A percentile compares a stretch with the other conserved stretches of the same genome.
These are phyloP conservation scores for Labroides dimidiatus DNA, from an alignment of 2,797 vertebrate species.

Conservation along the genomic window DNA sequence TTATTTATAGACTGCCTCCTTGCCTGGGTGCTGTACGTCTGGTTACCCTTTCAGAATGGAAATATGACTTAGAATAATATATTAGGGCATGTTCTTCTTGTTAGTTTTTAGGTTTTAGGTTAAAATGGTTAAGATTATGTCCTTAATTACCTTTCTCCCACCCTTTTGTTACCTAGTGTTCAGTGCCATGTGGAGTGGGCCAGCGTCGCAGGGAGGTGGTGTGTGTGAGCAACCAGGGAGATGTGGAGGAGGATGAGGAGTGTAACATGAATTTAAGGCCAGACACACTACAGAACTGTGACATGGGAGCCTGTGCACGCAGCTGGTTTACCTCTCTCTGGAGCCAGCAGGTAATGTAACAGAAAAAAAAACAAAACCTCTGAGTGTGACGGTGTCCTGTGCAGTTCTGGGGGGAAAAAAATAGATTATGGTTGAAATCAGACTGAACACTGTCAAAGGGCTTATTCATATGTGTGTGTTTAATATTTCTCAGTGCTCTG, in stretches of 20 bases:
- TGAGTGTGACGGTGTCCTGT: neutral
- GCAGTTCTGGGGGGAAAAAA: too few relatives aligned
- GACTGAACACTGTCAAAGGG: neutral
- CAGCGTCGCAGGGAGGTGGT: slow-evolving; percentile 81
- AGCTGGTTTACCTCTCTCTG: slow-evolving; percentile 85
- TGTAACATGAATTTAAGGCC: slow-evolving; percentile 83
- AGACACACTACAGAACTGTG: slow-evolving; percentile 80
- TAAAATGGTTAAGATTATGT: too few relatives aligned
- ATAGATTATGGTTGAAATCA: neutral
- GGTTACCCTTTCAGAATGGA: too few relatives aligned
- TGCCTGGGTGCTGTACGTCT: too few relatives aligned
- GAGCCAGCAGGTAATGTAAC: slow-evolving; percentile 80
- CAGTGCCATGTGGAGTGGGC: slow-evolving; percentile 84
- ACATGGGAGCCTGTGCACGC: slow-evolving; percentile 82
- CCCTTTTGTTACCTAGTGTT: slow-evolving; percentile 70
- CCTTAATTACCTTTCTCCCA: too few relatives aligned
- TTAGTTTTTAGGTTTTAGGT: too few relatives aligned
- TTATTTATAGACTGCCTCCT: too few relatives aligned
- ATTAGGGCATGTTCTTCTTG: too few relatives aligned
- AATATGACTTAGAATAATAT: too few relatives aligned
- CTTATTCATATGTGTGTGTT: neutral
- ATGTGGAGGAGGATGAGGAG: slow-evolving; percentile 79
- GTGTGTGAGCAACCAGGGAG: slow-evolving; percentile 82
- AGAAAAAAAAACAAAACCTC: too few relatives aligned
- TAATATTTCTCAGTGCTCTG: slow-evolving; percentile 76